Evolutionary conservation across 2,797 vertebrate species (phyloP), one percentile per base, ranked within the genome.

Genomic region (Chromobotia macracanthus): DNA sequence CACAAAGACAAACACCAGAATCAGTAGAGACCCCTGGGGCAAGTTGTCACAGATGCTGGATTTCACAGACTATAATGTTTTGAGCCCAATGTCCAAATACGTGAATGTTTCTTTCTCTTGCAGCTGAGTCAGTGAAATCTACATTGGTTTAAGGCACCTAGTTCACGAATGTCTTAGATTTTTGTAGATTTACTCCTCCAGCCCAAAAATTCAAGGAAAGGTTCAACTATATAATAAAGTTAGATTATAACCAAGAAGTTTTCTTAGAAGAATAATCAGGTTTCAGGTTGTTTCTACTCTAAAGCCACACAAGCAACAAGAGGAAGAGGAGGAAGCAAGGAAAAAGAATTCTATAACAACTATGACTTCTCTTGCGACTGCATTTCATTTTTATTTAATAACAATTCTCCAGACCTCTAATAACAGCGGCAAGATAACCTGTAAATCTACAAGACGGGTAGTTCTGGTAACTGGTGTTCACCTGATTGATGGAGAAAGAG

Each of bases 331-430:
- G 19, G 28, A 35, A 51, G 21, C 15, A 1, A 66, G 6, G 23
- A 6, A 8, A 19, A 51, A 50, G 3, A 23, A 8, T 38, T 48
- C 55, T 77, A 56, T 48, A 72, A 63, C 67, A 41, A 70, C 58
- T 7, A 11, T 58, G 58, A 31, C 70, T 81, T 79, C 74, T 70
- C 58, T 0, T 44, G 3, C 31, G 31, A 15, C 60, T 56, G 72
- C 23, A 50, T 72, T 74, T 73, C 77, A 69, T 83, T 58, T 63
- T 75, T 83, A 75, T 82, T 77, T 72, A 80, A 79, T 73, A 77
- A 83, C 48, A 25, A 25, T 44, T 56, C 19, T n/a, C 31, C 28
- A 71, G 23, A 60, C 58, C 15, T 8, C 23, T 16, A 25, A 25
- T 25, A 31, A 61, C 25, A 61, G 25, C 1, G 2, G 16, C 13